A percentile compares a stretch with the other conserved stretches of the same genome.
Evolutionary conservation across 2,888 invertebrate species (phyloP).

Genomic region (Pimpla rufipes): DNA sequence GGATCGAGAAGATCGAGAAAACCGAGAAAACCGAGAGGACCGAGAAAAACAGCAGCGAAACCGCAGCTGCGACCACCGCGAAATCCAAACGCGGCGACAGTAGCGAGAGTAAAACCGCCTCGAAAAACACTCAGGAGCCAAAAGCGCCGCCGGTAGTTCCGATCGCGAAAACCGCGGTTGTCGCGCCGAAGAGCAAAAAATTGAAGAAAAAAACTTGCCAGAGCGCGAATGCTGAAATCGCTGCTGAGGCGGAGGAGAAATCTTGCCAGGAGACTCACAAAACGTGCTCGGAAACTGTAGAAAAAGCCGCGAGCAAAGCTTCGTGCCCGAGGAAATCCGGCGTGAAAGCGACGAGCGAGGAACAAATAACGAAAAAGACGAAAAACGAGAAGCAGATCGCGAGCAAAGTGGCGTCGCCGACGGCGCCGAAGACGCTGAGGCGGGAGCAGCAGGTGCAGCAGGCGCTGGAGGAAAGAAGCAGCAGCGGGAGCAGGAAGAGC

Average conservation of each 20-base stretch:
- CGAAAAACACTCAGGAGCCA: constrained; percentile 48
- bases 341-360: constrained; percentile 72
- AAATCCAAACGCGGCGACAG: no score
- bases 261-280: constrained; percentile 63
- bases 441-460: constrained; percentile 65
- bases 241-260: constrained; percentile 85
- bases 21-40: constrained; percentile 80
- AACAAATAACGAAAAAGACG: constrained; percentile 74
- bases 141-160: constrained; percentile 34
- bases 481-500: constrained; percentile 69
- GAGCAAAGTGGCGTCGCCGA: constrained; percentile 67
- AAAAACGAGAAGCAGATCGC: constrained; percentile 77
- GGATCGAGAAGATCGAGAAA: constrained; percentile 81
- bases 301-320: constrained; percentile 63
- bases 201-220: constrained; percentile 73
- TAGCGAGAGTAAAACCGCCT: no score
- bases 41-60: constrained; percentile 53
- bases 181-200: constrained; percentile 54
- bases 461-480: constrained; percentile 60
- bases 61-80: no score
- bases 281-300: constrained; percentile 50
- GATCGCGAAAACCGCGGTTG: constrained; percentile 40
- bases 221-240: constrained; percentile 87
- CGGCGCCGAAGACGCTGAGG: constrained; percentile 63
- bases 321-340: constrained; percentile 70